These are phyloP conservation scores for Drosophila kohkoa DNA, from an alignment of 1,140 invertebrate genomes.

Conservation along the genomic window DNA sequence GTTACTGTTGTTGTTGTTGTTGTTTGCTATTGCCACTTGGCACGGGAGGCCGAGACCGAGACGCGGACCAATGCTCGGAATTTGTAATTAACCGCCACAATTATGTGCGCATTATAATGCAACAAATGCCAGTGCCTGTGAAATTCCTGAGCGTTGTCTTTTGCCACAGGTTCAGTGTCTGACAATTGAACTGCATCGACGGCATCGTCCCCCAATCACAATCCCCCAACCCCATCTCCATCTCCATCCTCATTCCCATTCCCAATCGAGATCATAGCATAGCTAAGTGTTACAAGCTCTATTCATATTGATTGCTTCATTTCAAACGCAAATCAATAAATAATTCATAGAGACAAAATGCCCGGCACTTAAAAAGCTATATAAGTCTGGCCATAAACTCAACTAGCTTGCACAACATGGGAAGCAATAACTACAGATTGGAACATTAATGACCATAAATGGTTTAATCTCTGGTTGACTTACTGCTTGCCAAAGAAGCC, in stretches of 20 bases:
- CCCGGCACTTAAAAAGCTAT: constrained; percentile 69
- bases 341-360: constrained; percentile 55
- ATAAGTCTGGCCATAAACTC: constrained; percentile 42
- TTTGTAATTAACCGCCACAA: constrained; percentile 73
- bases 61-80: constrained; percentile 62
- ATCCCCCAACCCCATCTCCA: background rate
- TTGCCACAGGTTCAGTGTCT: constrained; percentile 40
- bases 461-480: constrained; percentile 45
- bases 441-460: constrained; percentile 4
- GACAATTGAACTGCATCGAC: constrained; percentile 28
- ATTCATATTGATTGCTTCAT: constrained; percentile 72
- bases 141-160: constrained; percentile 66
- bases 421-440: constrained; percentile 50
- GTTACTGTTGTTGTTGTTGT: background rate
- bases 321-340: constrained; percentile 59
- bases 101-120: constrained; percentile 74
- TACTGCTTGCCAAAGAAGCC: constrained; percentile 83
- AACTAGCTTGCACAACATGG: constrained; percentile 57
- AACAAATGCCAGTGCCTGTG: constrained; percentile 61
- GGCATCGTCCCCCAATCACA: background rate
- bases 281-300: constrained; percentile 46
- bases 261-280: constrained; percentile 17
- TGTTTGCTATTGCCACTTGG: constrained; percentile 39
- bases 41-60: constrained; percentile 35
- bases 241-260: background rate